phyloP scores from a whole-genome alignment of 2,113 vertebrate genomes.

The Mirounga angustirostris region DNA sequence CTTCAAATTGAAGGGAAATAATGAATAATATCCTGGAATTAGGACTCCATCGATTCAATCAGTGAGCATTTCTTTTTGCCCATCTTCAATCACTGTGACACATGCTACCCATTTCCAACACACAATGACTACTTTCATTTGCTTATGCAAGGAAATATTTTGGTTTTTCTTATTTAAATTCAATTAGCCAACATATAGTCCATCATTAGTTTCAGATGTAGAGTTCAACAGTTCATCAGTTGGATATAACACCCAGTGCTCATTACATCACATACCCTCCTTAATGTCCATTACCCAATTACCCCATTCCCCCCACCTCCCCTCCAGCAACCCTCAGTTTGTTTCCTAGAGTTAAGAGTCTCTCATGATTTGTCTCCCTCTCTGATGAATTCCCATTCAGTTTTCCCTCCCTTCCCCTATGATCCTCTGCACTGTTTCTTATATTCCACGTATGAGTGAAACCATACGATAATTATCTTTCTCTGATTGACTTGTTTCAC shows the following conservation, averaged over 20 bases:
- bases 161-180: neutral
- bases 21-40: slow-evolving; percentile 54
- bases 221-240: neutral
- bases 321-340: too few relatives aligned
- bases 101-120: neutral
- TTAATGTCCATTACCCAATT: too few relatives aligned
- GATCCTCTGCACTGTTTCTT: too few relatives aligned
- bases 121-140: neutral
- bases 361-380: too few relatives aligned
- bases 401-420: too few relatives aligned
- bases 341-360: too few relatives aligned
- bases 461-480: too few relatives aligned
- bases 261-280: neutral
- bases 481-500: too few relatives aligned
- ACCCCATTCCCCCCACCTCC: too few relatives aligned
- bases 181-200: neutral
- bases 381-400: too few relatives aligned
- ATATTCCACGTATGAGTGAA: too few relatives aligned
- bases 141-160: neutral
- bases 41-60: neutral
- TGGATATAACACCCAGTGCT: neutral
- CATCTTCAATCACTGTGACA: neutral
- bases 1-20: neutral
- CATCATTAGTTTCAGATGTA: neutral
- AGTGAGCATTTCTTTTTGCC: slow-evolving; percentile 49